Evolutionary conservation across 2,797 vertebrate genomes (phyloP).

Genomic region (Heterohyrax brucei): DNA sequence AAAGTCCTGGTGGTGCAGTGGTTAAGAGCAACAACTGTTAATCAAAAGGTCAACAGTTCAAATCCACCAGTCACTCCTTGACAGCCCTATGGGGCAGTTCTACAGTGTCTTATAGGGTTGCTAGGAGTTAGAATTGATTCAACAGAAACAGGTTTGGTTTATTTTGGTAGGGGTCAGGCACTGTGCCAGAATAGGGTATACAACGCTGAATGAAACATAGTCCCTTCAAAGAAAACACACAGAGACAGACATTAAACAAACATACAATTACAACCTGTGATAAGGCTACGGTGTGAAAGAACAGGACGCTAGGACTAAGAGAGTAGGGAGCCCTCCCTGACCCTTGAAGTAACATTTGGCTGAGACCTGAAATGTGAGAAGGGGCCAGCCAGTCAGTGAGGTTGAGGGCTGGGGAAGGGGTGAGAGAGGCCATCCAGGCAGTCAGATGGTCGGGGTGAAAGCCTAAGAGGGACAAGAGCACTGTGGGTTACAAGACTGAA

Average conservation of each 20-base stretch:
- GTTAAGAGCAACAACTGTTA: too few relatives aligned
- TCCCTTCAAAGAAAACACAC: not conserved
- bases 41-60: too few relatives aligned
- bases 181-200: not conserved
- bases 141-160: too few relatives aligned
- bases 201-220: conserved; percentile 30
- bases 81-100: too few relatives aligned
- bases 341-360: not conserved
- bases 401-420: not conserved
- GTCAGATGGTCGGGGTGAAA: not conserved
- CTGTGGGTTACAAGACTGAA: not conserved
- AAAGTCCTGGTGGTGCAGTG: too few relatives aligned
- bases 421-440: not conserved
- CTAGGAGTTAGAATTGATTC: not conserved
- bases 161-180: not conserved
- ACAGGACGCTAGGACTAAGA: not conserved
- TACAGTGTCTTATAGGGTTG: too few relatives aligned
- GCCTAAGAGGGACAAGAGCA: not conserved
- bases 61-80: too few relatives aligned
- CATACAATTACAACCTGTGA: not conserved
- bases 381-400: not conserved
- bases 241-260: not conserved
- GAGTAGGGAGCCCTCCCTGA: not conserved
- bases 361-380: not conserved
- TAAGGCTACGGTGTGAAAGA: not conserved